Percentiles rank a stretch among this genome's conserved stretches.
phyloP scores from a whole-genome alignment of 2,797 vertebrate genomes.

The Crenichthys baileyi region DNA sequence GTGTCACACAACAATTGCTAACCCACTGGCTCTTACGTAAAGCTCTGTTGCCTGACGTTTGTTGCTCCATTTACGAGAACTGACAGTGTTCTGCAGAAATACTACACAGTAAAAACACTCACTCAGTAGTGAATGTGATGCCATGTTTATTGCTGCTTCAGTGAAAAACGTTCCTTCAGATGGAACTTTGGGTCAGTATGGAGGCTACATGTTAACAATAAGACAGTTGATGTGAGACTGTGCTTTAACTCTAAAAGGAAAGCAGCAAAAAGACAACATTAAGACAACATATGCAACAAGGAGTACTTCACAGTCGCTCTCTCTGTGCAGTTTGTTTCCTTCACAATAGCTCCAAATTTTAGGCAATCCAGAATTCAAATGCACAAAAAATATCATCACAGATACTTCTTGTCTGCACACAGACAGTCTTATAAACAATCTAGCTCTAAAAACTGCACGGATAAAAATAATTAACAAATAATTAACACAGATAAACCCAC shows the following conservation, averaged over 20 bases:
- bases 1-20: conserved; percentile 19
- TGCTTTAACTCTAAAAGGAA: conserved; percentile 50
- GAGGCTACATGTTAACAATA: conserved; percentile 25
- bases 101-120: not conserved
- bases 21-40: conserved; percentile 22
- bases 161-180: conserved; percentile 8
- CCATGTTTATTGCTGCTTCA: conserved; percentile 15
- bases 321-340: conserved; percentile 30
- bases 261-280: conserved; percentile 33
- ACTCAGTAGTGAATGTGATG: not conserved
- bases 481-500: conserved; percentile 19
- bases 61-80: conserved; percentile 3
- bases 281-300: conserved; percentile 41
- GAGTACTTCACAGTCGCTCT: conserved; percentile 54
- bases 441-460: conserved; percentile 32
- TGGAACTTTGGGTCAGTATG: conserved; percentile 2
- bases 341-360: conserved; percentile 40
- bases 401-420: conserved; percentile 34
- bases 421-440: conserved; percentile 39
- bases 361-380: conserved; percentile 45
- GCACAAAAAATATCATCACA: conserved; percentile 40
- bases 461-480: conserved; percentile 20
- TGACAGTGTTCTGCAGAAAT: not conserved
- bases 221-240: conserved; percentile 25
- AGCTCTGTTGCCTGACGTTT: conserved; percentile 1